Conservation (phyloP, 1,140 invertebrate genomes). For the Dendroctonus ponderosae region DNA sequence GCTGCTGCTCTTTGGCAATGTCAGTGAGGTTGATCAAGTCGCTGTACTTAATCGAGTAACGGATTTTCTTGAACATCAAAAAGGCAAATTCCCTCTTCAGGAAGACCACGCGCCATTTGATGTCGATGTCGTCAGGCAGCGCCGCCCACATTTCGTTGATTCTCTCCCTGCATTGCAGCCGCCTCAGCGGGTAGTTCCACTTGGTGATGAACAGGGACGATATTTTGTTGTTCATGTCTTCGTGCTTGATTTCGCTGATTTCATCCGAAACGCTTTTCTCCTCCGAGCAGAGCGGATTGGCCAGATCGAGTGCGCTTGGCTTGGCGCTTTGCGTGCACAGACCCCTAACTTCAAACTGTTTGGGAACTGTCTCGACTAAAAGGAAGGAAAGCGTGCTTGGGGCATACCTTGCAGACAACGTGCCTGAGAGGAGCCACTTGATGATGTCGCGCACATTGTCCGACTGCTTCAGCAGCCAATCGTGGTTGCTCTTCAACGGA, state of each 20-base stretch:
- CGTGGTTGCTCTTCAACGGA: conserved; percentile 6
- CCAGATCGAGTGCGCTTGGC: neutral
- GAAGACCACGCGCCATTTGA: conserved; percentile 42
- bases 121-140: conserved; percentile 32
- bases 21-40: conserved; percentile 36
- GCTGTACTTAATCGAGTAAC: conserved; percentile 43
- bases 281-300: neutral
- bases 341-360: conserved; percentile 39
- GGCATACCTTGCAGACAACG: conserved; percentile 31
- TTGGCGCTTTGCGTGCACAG: conserved; percentile 35
- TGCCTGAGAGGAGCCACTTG: conserved; percentile 36
- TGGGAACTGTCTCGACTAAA: conserved; percentile 33
- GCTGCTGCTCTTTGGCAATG: conserved; percentile 34
- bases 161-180: conserved; percentile 4
- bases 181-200: conserved; percentile 20
- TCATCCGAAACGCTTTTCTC: neutral
- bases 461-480: conserved; percentile 11
- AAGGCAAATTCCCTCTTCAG: conserved; percentile 41
- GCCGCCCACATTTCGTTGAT: conserved; percentile 28
- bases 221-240: conserved; percentile 31
- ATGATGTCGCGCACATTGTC: conserved; percentile 29
- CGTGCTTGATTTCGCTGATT: conserved; percentile 25
- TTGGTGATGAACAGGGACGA: conserved; percentile 31
- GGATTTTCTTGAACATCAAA: conserved; percentile 34
- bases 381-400: conserved; percentile 33